A percentile compares a stretch with the other conserved stretches of the same genome.
Evolutionary conservation across 2,797 vertebrate species (phyloP).

Genomic region (Xiphophorus birchmanni): DNA sequence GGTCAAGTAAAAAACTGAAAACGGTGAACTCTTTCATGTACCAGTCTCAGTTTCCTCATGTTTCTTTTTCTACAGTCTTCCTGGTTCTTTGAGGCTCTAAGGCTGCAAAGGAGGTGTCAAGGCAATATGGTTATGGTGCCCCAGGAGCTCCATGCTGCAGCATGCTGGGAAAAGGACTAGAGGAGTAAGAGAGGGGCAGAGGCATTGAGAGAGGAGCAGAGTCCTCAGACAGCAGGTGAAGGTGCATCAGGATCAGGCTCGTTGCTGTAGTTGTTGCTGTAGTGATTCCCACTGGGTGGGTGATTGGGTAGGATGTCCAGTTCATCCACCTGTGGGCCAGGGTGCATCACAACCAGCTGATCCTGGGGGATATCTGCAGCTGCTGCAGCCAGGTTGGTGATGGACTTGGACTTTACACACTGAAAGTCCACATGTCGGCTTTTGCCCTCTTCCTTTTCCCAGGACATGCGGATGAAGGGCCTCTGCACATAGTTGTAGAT

Average conservation of each 20-base stretch:
- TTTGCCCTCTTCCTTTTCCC: conserved; percentile 99
- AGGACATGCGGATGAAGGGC: conserved; percentile 98
- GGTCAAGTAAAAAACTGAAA: conserved; percentile 82
- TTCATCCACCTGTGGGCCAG: conserved; percentile 92
- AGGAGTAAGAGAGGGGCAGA: conserved; percentile 70
- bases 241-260: conserved; percentile 91
- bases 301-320: conserved; percentile 92
- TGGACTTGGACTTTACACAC: conserved; percentile 98
- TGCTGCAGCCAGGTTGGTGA: conserved; percentile 91
- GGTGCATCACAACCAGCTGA: conserved; percentile 93
- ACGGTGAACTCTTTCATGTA: conserved; percentile 69
- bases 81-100: conserved; percentile 84
- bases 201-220: conserved; percentile 60
- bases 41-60: conserved; percentile 66
- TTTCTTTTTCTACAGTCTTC: conserved; percentile 70
- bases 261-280: conserved; percentile 85
- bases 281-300: conserved; percentile 82
- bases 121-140: conserved; percentile 85
- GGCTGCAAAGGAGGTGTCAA: conserved; percentile 87
- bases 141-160: conserved; percentile 83
- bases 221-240: conserved; percentile 85
- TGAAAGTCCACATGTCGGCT: conserved; percentile 99
- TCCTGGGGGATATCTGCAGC: conserved; percentile 96
- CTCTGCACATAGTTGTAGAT: conserved; percentile 99
- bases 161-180: conserved; percentile 81